Conservation (phyloP, 2,113 vertebrate genomes). For the Muntiacus reevesi region DNA sequence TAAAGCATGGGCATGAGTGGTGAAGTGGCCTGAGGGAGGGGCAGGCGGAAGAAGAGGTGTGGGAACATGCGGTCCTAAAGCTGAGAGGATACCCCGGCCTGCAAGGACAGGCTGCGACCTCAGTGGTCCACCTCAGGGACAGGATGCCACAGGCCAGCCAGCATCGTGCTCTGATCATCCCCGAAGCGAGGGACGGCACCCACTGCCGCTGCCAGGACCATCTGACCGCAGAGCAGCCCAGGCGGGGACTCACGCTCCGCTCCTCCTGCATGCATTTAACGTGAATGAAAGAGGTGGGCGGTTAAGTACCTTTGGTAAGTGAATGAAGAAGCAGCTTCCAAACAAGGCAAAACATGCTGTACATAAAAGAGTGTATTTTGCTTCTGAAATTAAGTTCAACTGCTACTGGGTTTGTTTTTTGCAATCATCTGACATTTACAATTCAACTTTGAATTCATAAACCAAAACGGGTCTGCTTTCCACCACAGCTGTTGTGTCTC, state of each 20-base stretch:
- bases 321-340: constrained; percentile 43
- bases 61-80: background rate
- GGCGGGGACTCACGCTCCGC: constrained; percentile 33
- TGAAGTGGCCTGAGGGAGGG: background rate
- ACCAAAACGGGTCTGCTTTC: constrained; percentile 18
- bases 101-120: background rate
- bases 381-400: constrained; percentile 46
- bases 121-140: background rate
- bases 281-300: constrained; percentile 50
- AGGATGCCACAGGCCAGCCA: background rate
- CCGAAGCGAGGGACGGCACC: background rate
- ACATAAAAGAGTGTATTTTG: background rate
- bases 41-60: background rate
- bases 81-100: background rate
- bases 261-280: background rate
- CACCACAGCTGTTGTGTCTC: background rate
- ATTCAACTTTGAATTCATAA: constrained; percentile 31
- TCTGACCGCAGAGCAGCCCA: background rate
- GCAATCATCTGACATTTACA: constrained; percentile 40
- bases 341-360: background rate
- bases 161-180: background rate
- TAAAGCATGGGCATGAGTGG: background rate
- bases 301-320: background rate
- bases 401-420: constrained; percentile 3
- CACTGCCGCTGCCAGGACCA: background rate